phyloP scores from a whole-genome alignment of 2,888 invertebrate genomes.

The Cheiracanthium punctorium region DNA sequence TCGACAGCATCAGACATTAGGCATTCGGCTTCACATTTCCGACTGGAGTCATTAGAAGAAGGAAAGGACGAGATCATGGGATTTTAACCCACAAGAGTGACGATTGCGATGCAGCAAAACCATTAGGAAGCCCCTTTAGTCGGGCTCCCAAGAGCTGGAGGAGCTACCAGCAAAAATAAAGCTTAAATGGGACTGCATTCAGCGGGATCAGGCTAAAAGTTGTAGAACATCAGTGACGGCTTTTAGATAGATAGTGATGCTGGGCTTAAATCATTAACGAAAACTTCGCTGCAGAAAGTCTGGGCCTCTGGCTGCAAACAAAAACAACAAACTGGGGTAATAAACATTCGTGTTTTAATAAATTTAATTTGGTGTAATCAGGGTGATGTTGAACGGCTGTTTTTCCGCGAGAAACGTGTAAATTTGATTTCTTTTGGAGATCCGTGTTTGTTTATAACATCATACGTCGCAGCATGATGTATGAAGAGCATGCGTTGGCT shows the following conservation, averaged over 20 bases:
- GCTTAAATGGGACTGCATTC: constrained; percentile 12
- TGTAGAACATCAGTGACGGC: constrained; percentile 10
- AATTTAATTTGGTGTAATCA: not conserved
- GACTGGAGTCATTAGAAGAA: constrained; percentile 52
- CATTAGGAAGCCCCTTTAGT: constrained; percentile 29
- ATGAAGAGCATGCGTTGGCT: no score
- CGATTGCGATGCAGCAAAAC: constrained; percentile 46
- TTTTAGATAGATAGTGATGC: constrained; percentile 9
- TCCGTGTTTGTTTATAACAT: no score
- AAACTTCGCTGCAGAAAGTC: not conserved
- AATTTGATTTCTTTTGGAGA: not conserved
- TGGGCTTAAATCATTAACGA: constrained; percentile 1
- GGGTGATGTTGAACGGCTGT: not conserved
- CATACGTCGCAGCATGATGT: no score
- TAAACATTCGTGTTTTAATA: constrained; percentile 9
- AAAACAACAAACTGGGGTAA: not conserved
- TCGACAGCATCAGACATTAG: constrained; percentile 54
- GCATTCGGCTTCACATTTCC: constrained; percentile 18
- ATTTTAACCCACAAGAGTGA: constrained; percentile 55
- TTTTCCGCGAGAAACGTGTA: not conserved
- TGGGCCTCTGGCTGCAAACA: no score
- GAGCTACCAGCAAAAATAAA: constrained; percentile 7
- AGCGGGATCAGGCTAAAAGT: constrained; percentile 1
- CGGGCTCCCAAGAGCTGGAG: not conserved
- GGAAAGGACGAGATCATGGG: constrained; percentile 28